Conservation (phyloP, 2,888 invertebrate genomes). For the Callinectes sapidus region DNA sequence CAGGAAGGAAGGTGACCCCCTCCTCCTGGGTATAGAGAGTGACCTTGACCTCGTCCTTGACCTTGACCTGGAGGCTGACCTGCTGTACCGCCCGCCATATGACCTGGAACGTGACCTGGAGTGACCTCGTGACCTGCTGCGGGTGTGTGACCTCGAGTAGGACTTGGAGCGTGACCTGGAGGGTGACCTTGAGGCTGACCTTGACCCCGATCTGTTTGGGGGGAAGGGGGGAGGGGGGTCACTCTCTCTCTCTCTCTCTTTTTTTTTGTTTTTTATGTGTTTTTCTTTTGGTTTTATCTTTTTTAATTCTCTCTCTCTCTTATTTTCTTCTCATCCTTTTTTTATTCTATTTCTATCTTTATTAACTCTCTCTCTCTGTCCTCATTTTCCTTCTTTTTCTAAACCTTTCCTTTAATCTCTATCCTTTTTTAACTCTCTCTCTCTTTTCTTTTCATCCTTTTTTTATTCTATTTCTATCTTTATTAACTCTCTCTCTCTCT, state of each 20-base stretch:
- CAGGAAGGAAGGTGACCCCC: slow-evolving; percentile 72
- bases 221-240: not conserved
- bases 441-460: too few relatives aligned
- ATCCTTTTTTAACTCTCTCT: too few relatives aligned
- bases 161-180: slow-evolving; percentile 64
- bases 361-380: too few relatives aligned
- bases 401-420: too few relatives aligned
- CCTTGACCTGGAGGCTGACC: slow-evolving; percentile 60
- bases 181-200: slow-evolving; percentile 59
- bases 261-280: not conserved
- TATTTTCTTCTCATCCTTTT: too few relatives aligned
- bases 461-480: too few relatives aligned
- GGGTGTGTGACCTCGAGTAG: slow-evolving; percentile 60
- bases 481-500: too few relatives aligned
- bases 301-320: too few relatives aligned
- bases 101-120: slow-evolving; percentile 58
- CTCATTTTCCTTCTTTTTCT: too few relatives aligned
- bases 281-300: too few relatives aligned
- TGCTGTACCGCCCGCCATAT: slow-evolving; percentile 58
- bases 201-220: slow-evolving; percentile 37
- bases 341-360: too few relatives aligned
- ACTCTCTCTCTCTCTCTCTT: not conserved
- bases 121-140: slow-evolving; percentile 56
- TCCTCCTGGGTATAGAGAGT: slow-evolving; percentile 68
- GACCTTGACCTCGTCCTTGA: slow-evolving; percentile 69